Conservation (phyloP, 35 echinoderm and acorn worm species). For the Amphiura filiformis region DNA sequence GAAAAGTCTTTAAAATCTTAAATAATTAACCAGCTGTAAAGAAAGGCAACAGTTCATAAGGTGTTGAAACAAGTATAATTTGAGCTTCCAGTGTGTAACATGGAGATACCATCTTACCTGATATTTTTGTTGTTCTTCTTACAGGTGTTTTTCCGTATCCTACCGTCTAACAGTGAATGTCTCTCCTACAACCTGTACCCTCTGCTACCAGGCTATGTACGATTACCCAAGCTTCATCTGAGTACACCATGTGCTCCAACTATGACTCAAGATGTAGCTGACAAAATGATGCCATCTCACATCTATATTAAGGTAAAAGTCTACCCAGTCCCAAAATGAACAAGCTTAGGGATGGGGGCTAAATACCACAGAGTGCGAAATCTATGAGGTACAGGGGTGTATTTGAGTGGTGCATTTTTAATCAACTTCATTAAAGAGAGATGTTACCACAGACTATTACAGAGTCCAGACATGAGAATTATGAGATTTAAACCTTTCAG, state of each 20-base stretch:
- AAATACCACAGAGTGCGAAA: background rate
- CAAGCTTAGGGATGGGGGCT: background rate
- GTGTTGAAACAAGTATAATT: too few species aligned
- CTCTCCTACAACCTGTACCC: slow-evolving; percentile 91
- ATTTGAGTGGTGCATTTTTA: background rate
- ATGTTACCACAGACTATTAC: too few species aligned
- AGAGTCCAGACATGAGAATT: too few species aligned
- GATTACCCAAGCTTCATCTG: slow-evolving; percentile 71
- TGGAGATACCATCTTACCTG: too few species aligned
- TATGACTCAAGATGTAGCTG: slow-evolving; percentile 54
- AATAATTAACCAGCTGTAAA: too few species aligned
- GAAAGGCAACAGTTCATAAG: too few species aligned
- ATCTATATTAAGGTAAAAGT: slow-evolving; percentile 87
- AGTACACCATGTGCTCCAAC: slow-evolving; percentile 64
- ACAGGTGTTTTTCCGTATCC: slow-evolving; percentile 91
- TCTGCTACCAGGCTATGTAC: slow-evolving; percentile 87
- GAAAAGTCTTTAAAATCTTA: too few species aligned
- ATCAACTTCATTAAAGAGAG: background rate
- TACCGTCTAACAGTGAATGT: slow-evolving; percentile 69
- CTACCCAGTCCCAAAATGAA: background rate
- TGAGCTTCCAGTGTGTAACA: too few species aligned
- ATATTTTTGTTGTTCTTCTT: background rate
- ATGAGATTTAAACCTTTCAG: too few species aligned
- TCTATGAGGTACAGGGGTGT: background rate
- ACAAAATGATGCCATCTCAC: slow-evolving; percentile 88